phyloP scores from a whole-genome alignment of 1,140 invertebrate genomes.

The Drosophila obscura region DNA sequence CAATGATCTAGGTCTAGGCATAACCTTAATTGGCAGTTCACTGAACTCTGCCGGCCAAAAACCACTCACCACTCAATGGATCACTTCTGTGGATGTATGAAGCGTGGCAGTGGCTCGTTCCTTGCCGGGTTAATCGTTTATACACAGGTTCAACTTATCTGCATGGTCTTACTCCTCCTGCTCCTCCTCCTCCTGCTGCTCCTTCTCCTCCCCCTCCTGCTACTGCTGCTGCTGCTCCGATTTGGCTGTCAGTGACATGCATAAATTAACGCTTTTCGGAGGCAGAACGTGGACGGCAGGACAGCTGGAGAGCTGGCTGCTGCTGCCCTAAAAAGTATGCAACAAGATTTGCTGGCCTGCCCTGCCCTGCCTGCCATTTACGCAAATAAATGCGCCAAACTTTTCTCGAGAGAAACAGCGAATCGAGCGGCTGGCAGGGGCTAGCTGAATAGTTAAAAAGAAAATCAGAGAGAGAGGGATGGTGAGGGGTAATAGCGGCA shows the following conservation, averaged over 20 bases:
- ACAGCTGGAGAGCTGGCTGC: neutral
- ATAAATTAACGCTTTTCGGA: slow-evolving; percentile 53
- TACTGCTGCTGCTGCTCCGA: neutral
- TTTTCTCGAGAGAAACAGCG: slow-evolving; percentile 16
- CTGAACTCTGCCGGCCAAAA: too few relatives aligned
- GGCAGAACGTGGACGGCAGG: neutral
- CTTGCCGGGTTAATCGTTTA: slow-evolving; percentile 4
- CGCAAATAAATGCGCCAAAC: slow-evolving; percentile 51
- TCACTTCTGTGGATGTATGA: too few relatives aligned
- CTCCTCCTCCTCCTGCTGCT: too few relatives aligned
- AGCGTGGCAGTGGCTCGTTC: slow-evolving; percentile 1
- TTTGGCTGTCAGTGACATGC: slow-evolving; percentile 40
- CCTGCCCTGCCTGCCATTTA: slow-evolving; percentile 38
- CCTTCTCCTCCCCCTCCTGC: too few relatives aligned
- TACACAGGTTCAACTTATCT: slow-evolving; percentile 27
- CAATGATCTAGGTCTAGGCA: too few relatives aligned
- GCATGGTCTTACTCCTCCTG: neutral
- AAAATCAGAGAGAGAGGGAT: neutral
- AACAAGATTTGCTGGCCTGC: slow-evolving; percentile 42
- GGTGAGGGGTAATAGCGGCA: neutral
- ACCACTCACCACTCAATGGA: too few relatives aligned
- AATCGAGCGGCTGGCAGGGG: neutral
- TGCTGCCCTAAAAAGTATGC: slow-evolving; percentile 38
- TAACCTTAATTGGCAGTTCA: too few relatives aligned
- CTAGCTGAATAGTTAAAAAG: too few relatives aligned